These are phyloP conservation scores for Poecilia velifera DNA, from an alignment of 2,797 vertebrate genomes.

Conservation along the genomic window DNA sequence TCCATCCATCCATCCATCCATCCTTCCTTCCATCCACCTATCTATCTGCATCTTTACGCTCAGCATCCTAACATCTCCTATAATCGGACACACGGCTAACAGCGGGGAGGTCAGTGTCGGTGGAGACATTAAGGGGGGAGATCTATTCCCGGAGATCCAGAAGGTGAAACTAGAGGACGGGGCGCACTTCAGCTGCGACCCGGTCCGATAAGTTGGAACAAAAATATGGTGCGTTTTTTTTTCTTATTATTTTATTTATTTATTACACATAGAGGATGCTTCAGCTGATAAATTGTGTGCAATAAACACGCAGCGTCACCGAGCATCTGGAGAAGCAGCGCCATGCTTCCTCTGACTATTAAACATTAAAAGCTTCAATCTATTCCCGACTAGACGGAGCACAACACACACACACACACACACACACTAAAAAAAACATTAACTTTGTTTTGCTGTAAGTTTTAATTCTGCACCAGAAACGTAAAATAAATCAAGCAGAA, in stretches of 20 bases:
- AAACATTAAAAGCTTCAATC: constrained; percentile 8
- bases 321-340: constrained; percentile 50
- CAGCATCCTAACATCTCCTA: background rate
- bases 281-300: constrained; percentile 5
- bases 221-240: background rate
- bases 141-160: constrained; percentile 38
- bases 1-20: constrained; percentile 57
- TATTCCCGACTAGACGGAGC: background rate
- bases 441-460: constrained; percentile 29
- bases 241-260: background rate
- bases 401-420: too few relatives aligned
- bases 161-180: constrained; percentile 69
- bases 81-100: constrained; percentile 17
- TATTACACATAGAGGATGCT: constrained; percentile 10
- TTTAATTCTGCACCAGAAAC: constrained; percentile 21
- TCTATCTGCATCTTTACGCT: background rate
- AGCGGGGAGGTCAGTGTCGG: background rate
- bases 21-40: constrained; percentile 63
- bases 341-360: constrained; percentile 62
- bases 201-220: constrained; percentile 12
- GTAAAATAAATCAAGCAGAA: background rate
- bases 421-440: background rate
- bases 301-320: constrained; percentile 48
- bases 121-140: constrained; percentile 8
- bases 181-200: constrained; percentile 28